Evolutionary conservation across 2,888 invertebrate genomes (phyloP), one percentile per base, ranked within the genome.

Genomic region (Athalia circularis): DNA sequence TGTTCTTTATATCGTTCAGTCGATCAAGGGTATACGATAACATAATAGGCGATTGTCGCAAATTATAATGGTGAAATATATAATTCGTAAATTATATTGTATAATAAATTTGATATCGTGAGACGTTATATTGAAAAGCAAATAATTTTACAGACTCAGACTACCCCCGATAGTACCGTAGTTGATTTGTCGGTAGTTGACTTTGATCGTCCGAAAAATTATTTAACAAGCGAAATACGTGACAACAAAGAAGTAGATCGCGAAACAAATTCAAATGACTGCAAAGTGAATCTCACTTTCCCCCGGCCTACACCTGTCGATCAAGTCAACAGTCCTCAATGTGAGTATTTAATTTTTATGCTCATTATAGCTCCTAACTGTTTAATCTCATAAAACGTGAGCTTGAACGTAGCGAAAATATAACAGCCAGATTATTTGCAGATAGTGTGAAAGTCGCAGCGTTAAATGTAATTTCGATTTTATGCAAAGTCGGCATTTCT

Each of bases 111-210:
- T 7, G 4, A n/a, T 5, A 54, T 54, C n/a, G 9, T 54, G 54
- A 54, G 54, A 5, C 29, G 29, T 29, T 29, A 29, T 47, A 29
- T 29, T 68, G n/a, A 52, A n/a, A 2, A 47, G 6, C n/a, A 13
- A 72, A 47, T 72, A 8, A 72, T 72, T 57, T 72, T 72, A 3
- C 72, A 72, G 72, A 47, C 45, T 59, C 45, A 68, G n/a, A 11
- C 7, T 54, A n/a, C 9, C 29, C 11, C 29, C 29, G 29, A 29
- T 2, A 52, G 54, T n/a, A 7, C 45, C 29, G 72, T 59, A 15
- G 59, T 57, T 72, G 57, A 59, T 15, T 57, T 59, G 45, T 13
- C 45, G 43, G 59, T 8, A 9, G 72, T 47, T 13, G 72, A 47
- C 7, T 45, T 47, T 47, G 2, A 57, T 47, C n/a, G 47, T 29